A percentile compares a stretch with the other conserved stretches of the same genome.
Conservation (phyloP, 2,888 invertebrate genomes). For the Sturmia bella region DNA sequence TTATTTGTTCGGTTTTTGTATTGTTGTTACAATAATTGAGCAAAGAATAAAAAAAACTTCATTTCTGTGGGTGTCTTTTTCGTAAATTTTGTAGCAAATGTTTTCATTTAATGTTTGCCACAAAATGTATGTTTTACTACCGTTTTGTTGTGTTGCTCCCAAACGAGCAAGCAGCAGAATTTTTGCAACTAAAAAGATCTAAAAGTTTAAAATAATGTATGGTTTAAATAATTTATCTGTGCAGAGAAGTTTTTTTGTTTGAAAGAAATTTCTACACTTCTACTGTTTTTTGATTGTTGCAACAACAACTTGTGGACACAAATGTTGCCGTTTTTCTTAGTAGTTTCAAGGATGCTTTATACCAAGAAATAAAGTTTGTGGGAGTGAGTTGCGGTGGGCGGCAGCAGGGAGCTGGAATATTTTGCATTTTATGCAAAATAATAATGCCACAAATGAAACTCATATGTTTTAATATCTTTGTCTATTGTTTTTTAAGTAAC, state of each 20-base stretch:
- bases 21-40: conserved; percentile 24
- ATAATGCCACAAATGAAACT: conserved; percentile 56
- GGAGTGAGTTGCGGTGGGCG: not conserved
- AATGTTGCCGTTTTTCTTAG: conserved; percentile 45
- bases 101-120: conserved; percentile 66
- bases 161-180: conserved; percentile 1
- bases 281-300: conserved; percentile 5
- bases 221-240: conserved; percentile 68
- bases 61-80: conserved; percentile 58
- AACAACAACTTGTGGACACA: conserved; percentile 55
- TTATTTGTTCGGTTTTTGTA: conserved; percentile 64
- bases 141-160: conserved; percentile 20
- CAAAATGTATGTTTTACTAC: conserved; percentile 45
- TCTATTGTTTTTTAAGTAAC: conserved; percentile 40
- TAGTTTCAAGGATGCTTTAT: conserved; percentile 42
- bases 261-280: conserved; percentile 44
- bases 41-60: not conserved
- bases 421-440: conserved; percentile 53
- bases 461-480: conserved; percentile 66
- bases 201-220: conserved; percentile 67
- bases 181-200: conserved; percentile 14
- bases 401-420: not conserved
- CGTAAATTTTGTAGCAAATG: conserved; percentile 56
- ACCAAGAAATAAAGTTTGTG: too few species aligned
- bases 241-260: conserved; percentile 57